These are phyloP conservation scores for Drosophila nigrodunni DNA, from an alignment of 1,140 invertebrate genomes.

Conservation along the genomic window DNA sequence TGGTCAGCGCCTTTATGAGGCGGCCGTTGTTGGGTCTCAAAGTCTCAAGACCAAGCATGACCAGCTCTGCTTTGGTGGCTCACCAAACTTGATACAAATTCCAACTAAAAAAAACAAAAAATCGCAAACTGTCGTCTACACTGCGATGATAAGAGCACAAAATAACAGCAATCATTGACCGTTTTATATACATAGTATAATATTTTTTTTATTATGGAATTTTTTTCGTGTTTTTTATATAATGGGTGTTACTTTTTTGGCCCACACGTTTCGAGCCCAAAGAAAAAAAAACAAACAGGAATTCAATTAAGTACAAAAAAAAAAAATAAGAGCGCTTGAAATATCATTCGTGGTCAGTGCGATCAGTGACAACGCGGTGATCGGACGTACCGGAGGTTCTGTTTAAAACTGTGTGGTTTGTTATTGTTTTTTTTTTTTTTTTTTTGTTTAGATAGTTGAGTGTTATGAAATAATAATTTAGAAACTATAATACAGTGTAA, in stretches of 20 bases:
- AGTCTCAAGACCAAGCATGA: conserved; percentile 12
- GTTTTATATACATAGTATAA: too few species aligned
- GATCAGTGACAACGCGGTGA: conserved; percentile 42
- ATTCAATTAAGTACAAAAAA: conserved; percentile 25
- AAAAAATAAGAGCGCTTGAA: conserved; percentile 36
- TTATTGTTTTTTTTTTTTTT: background rate
- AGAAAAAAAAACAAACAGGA: conserved; percentile 23
- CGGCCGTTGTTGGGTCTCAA: background rate
- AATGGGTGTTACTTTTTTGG: conserved; percentile 62
- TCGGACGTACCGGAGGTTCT: conserved; percentile 27
- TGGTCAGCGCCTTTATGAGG: conserved; percentile 19
- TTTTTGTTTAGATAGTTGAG: too few species aligned
- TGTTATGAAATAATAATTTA: background rate
- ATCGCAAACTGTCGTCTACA: conserved; percentile 23
- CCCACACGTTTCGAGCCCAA: conserved; percentile 57
- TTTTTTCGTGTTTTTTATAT: conserved; percentile 55
- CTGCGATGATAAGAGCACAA: conserved; percentile 26
- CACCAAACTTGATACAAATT: conserved; percentile 24
- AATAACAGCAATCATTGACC: conserved; percentile 42
- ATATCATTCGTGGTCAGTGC: conserved; percentile 36
- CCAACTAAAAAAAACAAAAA: conserved; percentile 17
- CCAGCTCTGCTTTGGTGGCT: background rate
- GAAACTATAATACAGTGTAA: background rate
- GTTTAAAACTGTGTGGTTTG: background rate
- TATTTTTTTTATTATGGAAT: conserved; percentile 7